Base-by-base conservation (phyloP, 1,140 invertebrate genomes). In the Drosophila sechellia region DNA sequence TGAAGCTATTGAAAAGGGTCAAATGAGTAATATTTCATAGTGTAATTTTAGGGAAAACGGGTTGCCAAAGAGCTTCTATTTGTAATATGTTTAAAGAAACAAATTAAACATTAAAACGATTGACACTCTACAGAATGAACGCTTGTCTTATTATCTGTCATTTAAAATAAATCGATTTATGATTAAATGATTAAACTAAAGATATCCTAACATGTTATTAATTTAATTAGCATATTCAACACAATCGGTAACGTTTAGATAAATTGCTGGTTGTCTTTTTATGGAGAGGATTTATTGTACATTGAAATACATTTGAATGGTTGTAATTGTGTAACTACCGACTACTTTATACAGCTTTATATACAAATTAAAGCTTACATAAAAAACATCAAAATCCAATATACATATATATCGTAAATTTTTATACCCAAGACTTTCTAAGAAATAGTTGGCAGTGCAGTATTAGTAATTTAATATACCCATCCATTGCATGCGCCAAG, bases 1-100 rank as follows among this genome's bases (percentile, higher is more conserved):
- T 86, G 0, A 75, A 39, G 31, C 40, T 86, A 20, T 45, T 35
- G 2, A 20, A 40, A 17, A 70, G 66, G n/a, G 4, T 5, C 0
- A 68, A 11, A 8, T 40, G 31, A 31, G 8, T 1, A 66, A 61
- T 34, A 13, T 37, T 13, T 22, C 3, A 1, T 4, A 8, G 0
- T n/a, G 4, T 20, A 13, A 39, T 8, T 31, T 31, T 35, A n/a
- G 43, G 3, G 12, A 15, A 1, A 43, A 60, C 22, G 31, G 0
- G 5, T 46, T 39, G 17, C 65, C 63, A 69, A 69, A 69, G 34
- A 43, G 59, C 0, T 60, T n/a, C 1, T 13, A 4, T 27, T 20
- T 34, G 13, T 3, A 8, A 39, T 31, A 46, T n/a, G n/a, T 17
- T 12, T 0, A 49, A 15, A 15, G n/a, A 25, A 2, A 4, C 10